Percentiles rank a stretch among this genome's conserved stretches.
Evolutionary conservation across 2,888 invertebrate species (phyloP).

Genomic region (Sceliomorpha sp.): DNA sequence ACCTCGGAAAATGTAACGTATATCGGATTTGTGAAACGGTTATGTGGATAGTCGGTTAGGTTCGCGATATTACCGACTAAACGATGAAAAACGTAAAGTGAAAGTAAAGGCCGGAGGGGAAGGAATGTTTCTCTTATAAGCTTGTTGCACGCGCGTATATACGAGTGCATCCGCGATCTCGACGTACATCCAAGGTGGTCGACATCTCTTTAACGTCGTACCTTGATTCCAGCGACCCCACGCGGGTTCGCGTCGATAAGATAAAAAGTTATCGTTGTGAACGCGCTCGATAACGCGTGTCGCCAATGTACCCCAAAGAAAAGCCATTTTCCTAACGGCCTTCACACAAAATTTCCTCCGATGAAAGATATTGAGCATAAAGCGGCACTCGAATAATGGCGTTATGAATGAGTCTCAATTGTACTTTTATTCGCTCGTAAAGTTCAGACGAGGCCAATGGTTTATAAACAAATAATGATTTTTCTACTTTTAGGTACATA

Average conservation of each 20-base stretch:
- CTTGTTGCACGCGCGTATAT: constrained; percentile 13
- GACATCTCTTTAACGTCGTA: constrained; percentile 13
- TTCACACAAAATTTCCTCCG: constrained; percentile 36
- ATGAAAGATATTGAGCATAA: constrained; percentile 36
- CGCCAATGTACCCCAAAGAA: constrained; percentile 21
- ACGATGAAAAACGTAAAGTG: too few species aligned
- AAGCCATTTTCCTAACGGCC: constrained; percentile 45
- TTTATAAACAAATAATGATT: too few species aligned
- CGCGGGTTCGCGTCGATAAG: constrained; percentile 28
- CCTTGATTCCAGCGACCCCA: constrained; percentile 15
- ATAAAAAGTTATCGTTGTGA: constrained; percentile 37
- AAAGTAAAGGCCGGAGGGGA: too few species aligned
- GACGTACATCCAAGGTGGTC: constrained; percentile 11
- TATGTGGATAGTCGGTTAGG: constrained; percentile 25
- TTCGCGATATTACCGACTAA: constrained; percentile 8
- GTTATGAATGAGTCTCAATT: constrained; percentile 12
- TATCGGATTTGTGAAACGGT: constrained; percentile 13
- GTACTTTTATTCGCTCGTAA: constrained; percentile 11
- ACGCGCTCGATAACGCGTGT: constrained; percentile 30
- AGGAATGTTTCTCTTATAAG: too few species aligned
- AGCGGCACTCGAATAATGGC: constrained; percentile 15
- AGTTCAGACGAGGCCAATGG: background rate
- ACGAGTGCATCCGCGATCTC: background rate
- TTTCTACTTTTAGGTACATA: too few species aligned
- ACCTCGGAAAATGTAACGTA: constrained; percentile 3